Percentiles rank a stretch among this genome's conserved stretches.
Evolutionary conservation across 1,140 invertebrate genomes (phyloP).

Genomic region (Pogonus chalceus): DNA sequence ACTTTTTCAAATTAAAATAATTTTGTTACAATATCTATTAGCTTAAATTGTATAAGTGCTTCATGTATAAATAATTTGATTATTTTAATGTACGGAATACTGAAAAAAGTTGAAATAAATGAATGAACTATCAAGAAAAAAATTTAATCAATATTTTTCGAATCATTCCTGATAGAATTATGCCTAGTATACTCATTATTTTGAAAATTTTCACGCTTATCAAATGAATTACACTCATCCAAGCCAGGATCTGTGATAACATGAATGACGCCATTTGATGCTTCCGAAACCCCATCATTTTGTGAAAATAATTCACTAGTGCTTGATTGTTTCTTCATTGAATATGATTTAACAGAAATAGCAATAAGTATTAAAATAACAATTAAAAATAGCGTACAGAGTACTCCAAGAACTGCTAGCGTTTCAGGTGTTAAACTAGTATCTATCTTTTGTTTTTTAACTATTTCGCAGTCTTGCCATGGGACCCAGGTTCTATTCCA

Average conservation of each 20-base stretch:
- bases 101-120: too few relatives aligned
- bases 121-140: too few relatives aligned
- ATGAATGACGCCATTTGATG: not conserved
- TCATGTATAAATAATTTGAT: too few relatives aligned
- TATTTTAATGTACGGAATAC: too few relatives aligned
- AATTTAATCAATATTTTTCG: not conserved
- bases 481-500: constrained; percentile 46
- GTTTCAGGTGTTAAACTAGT: not conserved
- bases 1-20: too few relatives aligned
- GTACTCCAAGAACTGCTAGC: not conserved
- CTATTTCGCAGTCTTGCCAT: constrained; percentile 39
- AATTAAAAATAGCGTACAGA: not conserved
- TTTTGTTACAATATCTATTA: too few relatives aligned
- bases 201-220: not conserved
- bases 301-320: not conserved
- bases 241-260: not conserved
- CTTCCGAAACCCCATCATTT: not conserved
- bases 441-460: constrained; percentile 16
- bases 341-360: not conserved
- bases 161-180: not conserved
- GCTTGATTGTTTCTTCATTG: not conserved
- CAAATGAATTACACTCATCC: too few relatives aligned
- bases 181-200: not conserved
- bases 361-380: not conserved
- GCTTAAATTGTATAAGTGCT: too few relatives aligned